phyloP scores from a whole-genome alignment of 2,797 vertebrate species.

The Oreonectes daqikongensis region DNA sequence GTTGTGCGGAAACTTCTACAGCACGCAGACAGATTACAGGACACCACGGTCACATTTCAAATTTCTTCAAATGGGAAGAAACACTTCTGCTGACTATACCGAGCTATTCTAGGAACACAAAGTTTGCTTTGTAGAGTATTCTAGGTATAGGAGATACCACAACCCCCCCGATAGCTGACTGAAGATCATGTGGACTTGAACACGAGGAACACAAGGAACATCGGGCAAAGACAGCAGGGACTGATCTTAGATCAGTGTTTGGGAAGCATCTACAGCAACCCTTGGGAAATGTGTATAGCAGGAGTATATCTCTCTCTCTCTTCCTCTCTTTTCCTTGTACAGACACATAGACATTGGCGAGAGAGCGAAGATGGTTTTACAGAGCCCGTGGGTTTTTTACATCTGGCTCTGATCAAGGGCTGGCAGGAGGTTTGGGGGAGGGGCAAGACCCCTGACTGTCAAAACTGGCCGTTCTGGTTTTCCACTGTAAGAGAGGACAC shows the following conservation, averaged over 20 bases:
- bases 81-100: slow-evolving; percentile 49
- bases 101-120: slow-evolving; percentile 41
- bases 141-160: slow-evolving; percentile 38
- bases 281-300: slow-evolving; percentile 55
- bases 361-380: slow-evolving; percentile 61
- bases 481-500: slow-evolving; percentile 82
- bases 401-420: slow-evolving; percentile 84
- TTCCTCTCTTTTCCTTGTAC: slow-evolving; percentile 66
- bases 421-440: slow-evolving; percentile 89
- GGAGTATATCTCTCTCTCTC: slow-evolving; percentile 15
- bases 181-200: slow-evolving; percentile 51
- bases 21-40: slow-evolving; percentile 44
- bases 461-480: slow-evolving; percentile 92
- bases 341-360: slow-evolving; percentile 74
- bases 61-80: slow-evolving; percentile 54
- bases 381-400: slow-evolving; percentile 68
- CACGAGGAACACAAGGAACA: slow-evolving; percentile 30
- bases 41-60: slow-evolving; percentile 38
- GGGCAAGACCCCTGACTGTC: slow-evolving; percentile 97
- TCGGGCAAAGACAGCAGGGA: slow-evolving; percentile 48
- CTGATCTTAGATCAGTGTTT: slow-evolving; percentile 65
- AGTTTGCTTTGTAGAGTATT: slow-evolving; percentile 36
- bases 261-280: slow-evolving; percentile 60
- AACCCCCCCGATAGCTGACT: slow-evolving; percentile 52
- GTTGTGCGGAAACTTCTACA: slow-evolving; percentile 50